These are phyloP conservation scores for Microctenopoma stevenorrisi DNA, from an alignment of 2,797 vertebrate genomes.

Conservation along the genomic window DNA sequence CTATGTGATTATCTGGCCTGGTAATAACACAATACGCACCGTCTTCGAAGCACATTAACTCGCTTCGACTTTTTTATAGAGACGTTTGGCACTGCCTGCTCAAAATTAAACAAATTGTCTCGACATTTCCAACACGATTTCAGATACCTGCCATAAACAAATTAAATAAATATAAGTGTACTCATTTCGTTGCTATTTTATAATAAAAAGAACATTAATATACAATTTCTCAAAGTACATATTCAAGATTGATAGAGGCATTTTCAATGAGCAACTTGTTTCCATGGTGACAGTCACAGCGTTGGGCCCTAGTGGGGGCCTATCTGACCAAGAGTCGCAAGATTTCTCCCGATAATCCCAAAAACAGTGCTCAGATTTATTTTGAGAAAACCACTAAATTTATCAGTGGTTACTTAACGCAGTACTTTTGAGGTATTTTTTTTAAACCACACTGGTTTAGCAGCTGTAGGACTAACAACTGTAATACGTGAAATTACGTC, in stretches of 20 bases:
- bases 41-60: not conserved
- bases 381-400: fast-evolving
- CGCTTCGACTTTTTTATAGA: not conserved
- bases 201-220: fast-evolving
- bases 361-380: not conserved
- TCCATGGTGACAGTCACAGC: slow-evolving; percentile 46
- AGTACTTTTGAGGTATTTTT: not conserved
- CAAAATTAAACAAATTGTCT: not conserved
- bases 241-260: slow-evolving; percentile 3
- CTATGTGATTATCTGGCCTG: too few relatives aligned
- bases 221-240: not conserved
- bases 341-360: not conserved
- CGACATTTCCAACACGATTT: fast-evolving
- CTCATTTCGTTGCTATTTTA: fast-evolving
- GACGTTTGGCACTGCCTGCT: slow-evolving; percentile 36
- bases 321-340: slow-evolving; percentile 10
- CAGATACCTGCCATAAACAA: not conserved
- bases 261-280: slow-evolving; percentile 25
- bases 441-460: not conserved
- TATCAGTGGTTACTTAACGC: fast-evolving
- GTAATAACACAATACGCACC: too few relatives aligned
- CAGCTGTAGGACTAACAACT: slow-evolving; percentile 11
- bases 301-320: slow-evolving; percentile 37
- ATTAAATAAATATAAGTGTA: fast-evolving
- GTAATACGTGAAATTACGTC: slow-evolving; percentile 41